Conservation (phyloP, 2,797 vertebrate species). For the Brotula barbata region DNA sequence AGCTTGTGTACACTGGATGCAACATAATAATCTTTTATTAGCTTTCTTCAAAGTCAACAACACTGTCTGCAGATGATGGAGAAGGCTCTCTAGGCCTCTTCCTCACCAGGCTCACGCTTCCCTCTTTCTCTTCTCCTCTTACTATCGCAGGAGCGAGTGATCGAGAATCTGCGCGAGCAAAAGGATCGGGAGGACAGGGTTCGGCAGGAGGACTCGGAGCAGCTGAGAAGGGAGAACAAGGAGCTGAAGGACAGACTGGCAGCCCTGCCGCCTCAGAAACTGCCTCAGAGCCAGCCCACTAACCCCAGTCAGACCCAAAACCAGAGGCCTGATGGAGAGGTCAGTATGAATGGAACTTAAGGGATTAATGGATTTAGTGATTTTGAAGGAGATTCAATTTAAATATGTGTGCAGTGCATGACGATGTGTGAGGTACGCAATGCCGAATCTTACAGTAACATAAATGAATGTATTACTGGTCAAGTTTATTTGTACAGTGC, state of each 20-base stretch:
- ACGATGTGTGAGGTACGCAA: too few relatives aligned
- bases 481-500: too few relatives aligned
- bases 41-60: slow-evolving; percentile 7
- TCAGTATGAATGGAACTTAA: slow-evolving; percentile 63
- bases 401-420: too few relatives aligned
- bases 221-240: slow-evolving; percentile 93
- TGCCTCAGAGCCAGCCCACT: slow-evolving; percentile 44
- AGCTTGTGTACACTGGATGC: slow-evolving; percentile 19
- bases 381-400: too few relatives aligned
- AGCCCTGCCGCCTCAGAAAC: slow-evolving; percentile 83
- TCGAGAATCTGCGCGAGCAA: slow-evolving; percentile 93
- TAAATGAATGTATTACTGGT: too few relatives aligned
- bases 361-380: too few relatives aligned
- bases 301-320: slow-evolving; percentile 43
- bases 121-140: slow-evolving; percentile 3
- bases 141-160: slow-evolving; percentile 89
- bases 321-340: slow-evolving; percentile 85
- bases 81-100: neutral
- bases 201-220: slow-evolving; percentile 88
- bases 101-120: neutral
- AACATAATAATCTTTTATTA: slow-evolving; percentile 15
- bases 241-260: slow-evolving; percentile 90
- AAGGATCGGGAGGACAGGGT: slow-evolving; percentile 89
- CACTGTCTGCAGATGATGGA: slow-evolving; percentile 8
- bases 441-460: too few relatives aligned